Percentiles rank a stretch among this genome's conserved stretches.
Conservation (phyloP, 2,113 vertebrate species). For the Drymodes brunneopygia region DNA sequence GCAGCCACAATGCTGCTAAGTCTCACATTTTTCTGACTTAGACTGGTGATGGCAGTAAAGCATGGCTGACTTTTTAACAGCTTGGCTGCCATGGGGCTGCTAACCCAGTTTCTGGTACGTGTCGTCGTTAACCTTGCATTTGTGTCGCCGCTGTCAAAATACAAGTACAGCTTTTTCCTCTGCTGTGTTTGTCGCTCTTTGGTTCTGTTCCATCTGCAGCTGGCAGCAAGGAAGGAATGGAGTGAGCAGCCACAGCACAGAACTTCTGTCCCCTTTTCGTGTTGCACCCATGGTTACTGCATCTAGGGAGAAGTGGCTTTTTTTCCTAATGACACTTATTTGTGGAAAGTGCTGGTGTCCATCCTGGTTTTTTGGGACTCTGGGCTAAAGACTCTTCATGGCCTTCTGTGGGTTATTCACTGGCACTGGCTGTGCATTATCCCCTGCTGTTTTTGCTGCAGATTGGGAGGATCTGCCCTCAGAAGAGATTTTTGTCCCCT, state of each 20-base stretch:
- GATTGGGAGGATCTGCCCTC: not conserved
- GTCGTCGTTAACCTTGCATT: not conserved
- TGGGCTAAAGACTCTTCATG: not conserved
- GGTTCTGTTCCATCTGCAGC: not conserved
- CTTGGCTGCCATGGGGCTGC: not conserved
- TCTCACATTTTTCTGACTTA: not conserved
- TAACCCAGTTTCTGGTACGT: not conserved
- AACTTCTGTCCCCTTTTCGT: not conserved
- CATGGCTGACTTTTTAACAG: not conserved
- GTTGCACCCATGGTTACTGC: not conserved
- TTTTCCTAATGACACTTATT: not conserved
- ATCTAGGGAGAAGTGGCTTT: not conserved
- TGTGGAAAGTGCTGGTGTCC: not conserved
- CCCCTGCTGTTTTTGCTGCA: not conserved
- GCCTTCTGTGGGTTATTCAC: accelerated
- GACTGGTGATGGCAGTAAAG: not conserved
- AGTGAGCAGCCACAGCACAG: not conserved
- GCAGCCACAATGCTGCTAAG: not conserved
- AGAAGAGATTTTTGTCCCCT: not conserved
- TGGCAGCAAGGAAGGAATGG: not conserved
- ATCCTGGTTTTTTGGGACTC: not conserved
- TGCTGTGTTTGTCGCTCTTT: accelerated
- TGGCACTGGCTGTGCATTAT: not conserved
- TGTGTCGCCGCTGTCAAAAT: not conserved
- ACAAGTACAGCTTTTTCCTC: not conserved